These are phyloP conservation scores for Drosophila simulans DNA, from an alignment of 1,140 invertebrate genomes.

Conservation along the genomic window DNA sequence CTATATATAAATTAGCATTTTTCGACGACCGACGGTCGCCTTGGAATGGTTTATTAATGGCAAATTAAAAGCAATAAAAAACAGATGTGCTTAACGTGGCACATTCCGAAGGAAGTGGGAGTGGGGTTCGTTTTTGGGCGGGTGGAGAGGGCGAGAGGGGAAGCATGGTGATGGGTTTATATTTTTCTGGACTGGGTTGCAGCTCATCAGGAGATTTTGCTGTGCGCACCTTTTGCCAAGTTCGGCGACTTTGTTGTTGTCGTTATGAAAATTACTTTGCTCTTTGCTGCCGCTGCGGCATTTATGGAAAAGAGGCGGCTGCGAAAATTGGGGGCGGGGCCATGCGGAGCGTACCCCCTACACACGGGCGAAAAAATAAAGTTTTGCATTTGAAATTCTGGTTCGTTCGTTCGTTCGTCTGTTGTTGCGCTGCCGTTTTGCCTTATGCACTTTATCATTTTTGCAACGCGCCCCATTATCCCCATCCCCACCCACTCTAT, in stretches of 20 bases:
- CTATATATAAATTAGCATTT: constrained; percentile 80
- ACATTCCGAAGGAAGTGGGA: constrained; percentile 57
- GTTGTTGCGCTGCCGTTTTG: constrained; percentile 50
- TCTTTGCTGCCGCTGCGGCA: constrained; percentile 66
- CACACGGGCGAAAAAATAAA: constrained; percentile 68
- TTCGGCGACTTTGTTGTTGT: constrained; percentile 72
- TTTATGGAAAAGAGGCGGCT: constrained; percentile 15
- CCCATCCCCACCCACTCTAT: constrained; percentile 9
- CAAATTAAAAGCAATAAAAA: constrained; percentile 85
- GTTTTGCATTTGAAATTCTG: constrained; percentile 81
- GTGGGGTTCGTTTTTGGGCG: neutral
- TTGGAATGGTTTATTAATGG: constrained; percentile 84
- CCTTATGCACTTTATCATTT: constrained; percentile 84
- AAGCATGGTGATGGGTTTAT: neutral
- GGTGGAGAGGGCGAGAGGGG: neutral
- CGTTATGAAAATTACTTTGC: constrained; percentile 82
- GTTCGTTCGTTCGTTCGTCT: constrained; percentile 33
- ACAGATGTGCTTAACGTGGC: constrained; percentile 84
- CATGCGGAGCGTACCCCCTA: neutral
- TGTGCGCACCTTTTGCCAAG: constrained; percentile 69
- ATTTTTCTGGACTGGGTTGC: constrained; percentile 29
- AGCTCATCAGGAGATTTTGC: constrained; percentile 59
- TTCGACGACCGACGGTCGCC: constrained; percentile 56
- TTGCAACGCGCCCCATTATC: constrained; percentile 48
- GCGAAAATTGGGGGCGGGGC: neutral